phyloP scores from a whole-genome alignment of 2,797 vertebrate genomes.

The Taeniopygia guttata region DNA sequence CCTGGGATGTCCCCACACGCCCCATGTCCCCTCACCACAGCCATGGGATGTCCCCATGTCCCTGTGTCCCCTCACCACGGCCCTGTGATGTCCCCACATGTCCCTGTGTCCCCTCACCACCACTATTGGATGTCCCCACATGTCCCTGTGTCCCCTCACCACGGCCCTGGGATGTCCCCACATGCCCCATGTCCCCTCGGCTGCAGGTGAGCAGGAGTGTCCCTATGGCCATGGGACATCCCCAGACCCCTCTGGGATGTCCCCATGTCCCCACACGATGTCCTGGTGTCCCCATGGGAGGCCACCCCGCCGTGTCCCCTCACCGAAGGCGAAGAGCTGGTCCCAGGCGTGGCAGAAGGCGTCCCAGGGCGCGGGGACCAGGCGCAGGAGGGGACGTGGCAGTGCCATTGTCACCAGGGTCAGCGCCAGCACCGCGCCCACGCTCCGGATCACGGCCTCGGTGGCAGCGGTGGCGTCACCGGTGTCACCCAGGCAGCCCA shows the following conservation, averaged over 20 bases:
- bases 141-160: not conserved
- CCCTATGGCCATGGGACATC: too few relatives aligned
- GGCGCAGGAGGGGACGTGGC: not conserved
- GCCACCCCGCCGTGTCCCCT: not conserved
- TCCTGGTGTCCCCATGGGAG: not conserved
- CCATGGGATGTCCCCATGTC: too few relatives aligned
- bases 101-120: not conserved
- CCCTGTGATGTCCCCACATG: too few relatives aligned
- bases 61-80: too few relatives aligned
- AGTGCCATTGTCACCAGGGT: not conserved
- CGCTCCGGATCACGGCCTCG: not conserved
- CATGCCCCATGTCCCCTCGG: too few relatives aligned
- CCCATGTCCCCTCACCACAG: too few relatives aligned
- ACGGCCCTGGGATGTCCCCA: too few relatives aligned
- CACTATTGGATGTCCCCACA: too few relatives aligned
- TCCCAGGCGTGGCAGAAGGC: not conserved
- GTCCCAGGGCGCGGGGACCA: not conserved
- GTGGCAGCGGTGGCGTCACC: not conserved
- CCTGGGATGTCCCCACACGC: too few relatives aligned
- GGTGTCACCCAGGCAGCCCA: not conserved
- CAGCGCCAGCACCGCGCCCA: not conserved
- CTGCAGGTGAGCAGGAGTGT: too few relatives aligned
- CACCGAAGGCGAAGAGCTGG: not conserved
- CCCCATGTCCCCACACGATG: too few relatives aligned
- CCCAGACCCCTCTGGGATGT: too few relatives aligned